phyloP scores from a whole-genome alignment of 2,113 vertebrate species.

The Herpetotheres cachinnans region DNA sequence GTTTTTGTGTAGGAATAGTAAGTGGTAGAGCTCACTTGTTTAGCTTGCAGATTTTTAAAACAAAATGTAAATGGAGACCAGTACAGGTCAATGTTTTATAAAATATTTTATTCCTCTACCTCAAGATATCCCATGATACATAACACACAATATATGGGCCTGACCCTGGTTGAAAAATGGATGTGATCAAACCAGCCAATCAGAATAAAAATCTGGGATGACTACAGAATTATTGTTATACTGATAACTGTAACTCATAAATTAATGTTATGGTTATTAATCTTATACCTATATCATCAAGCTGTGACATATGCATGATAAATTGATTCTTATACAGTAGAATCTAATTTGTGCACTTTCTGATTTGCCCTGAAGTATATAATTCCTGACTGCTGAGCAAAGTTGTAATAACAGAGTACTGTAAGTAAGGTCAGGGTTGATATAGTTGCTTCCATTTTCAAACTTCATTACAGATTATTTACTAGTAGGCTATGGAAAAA shows the following conservation, averaged over 20 bases:
- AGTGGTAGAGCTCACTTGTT: not conserved
- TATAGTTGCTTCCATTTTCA: not conserved
- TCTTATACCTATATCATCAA: not conserved
- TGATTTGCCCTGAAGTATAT: not conserved
- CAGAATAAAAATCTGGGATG: not conserved
- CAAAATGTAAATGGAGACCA: not conserved
- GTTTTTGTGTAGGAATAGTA: not conserved
- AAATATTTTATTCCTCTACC: not conserved
- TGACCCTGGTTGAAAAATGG: not conserved
- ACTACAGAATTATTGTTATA: not conserved
- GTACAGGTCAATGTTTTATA: not conserved
- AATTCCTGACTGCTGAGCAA: not conserved
- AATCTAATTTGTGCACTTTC: conserved; percentile 20
- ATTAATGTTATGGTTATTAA: conserved; percentile 14
- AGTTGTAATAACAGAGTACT: not conserved
- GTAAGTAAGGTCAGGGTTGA: not conserved
- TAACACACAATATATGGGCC: not conserved
- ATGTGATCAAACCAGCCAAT: not conserved
- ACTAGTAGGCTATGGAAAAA: not conserved
- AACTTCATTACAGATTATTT: not conserved
- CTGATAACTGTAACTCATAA: not conserved
- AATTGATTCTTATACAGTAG: not conserved
- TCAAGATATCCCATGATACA: not conserved
- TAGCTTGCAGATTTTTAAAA: not conserved
- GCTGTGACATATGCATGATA: not conserved